These are phyloP conservation scores for Pachyseris speciosa DNA, from an alignment of 64 coral and sea anemone species.

Conservation along the genomic window DNA sequence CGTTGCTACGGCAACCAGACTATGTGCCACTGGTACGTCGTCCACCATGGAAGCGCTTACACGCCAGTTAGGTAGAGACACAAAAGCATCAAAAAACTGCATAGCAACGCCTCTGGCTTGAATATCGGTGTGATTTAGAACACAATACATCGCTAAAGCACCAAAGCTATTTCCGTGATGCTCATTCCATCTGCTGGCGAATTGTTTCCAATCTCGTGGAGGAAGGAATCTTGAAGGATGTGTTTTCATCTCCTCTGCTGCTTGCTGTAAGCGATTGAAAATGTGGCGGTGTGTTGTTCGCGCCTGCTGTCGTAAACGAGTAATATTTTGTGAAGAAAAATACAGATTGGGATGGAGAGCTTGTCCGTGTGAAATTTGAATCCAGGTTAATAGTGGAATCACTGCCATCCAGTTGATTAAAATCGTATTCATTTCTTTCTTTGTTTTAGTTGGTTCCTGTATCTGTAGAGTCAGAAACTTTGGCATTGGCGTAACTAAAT, in stretches of 20 bases:
- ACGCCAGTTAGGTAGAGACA: slow-evolving; percentile 71
- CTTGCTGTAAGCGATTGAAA: slow-evolving; percentile 35
- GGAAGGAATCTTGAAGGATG: slow-evolving; percentile 32
- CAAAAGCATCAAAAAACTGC: slow-evolving; percentile 52
- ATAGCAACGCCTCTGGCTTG: slow-evolving; percentile 54
- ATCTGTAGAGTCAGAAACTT: neutral
- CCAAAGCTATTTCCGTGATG: slow-evolving; percentile 76
- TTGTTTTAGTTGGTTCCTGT: neutral
- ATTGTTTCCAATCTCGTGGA: slow-evolving; percentile 49
- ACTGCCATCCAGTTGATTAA: neutral
- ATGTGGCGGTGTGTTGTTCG: slow-evolving; percentile 71
- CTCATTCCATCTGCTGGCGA: slow-evolving; percentile 90
- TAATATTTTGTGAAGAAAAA: slow-evolving; percentile 44
- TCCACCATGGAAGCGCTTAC: slow-evolving; percentile 58
- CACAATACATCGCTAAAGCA: slow-evolving; percentile 77
- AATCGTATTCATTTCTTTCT: neutral
- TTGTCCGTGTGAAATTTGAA: neutral
- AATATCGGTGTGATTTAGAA: slow-evolving; percentile 59
- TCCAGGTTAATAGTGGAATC: neutral
- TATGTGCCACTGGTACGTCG: slow-evolving; percentile 92
- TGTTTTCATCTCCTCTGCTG: slow-evolving; percentile 55
- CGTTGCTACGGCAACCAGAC: slow-evolving; percentile 75
- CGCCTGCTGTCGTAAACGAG: slow-evolving; percentile 29
- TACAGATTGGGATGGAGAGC: slow-evolving; percentile 54
- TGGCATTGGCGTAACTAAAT: too few relatives aligned